Conservation (phyloP, 92 coral and sea anemone genomes). For the Siderastrea radians region DNA sequence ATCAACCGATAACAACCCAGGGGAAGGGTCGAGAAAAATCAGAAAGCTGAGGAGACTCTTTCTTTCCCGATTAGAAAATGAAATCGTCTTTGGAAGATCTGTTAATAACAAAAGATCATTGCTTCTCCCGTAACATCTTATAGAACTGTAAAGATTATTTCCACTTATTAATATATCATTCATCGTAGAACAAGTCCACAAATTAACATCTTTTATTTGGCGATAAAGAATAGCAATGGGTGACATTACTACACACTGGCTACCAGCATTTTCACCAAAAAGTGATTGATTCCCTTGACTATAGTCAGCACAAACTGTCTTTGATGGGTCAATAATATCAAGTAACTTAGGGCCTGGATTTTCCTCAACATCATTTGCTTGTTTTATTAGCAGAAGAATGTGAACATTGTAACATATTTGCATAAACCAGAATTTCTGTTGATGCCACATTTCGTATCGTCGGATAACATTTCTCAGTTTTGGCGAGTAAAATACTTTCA, state of each 20-base stretch:
- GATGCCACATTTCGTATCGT: slow-evolving; percentile 21
- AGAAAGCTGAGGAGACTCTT: too few relatives aligned
- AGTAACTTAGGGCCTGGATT: slow-evolving; percentile 16
- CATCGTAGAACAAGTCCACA: slow-evolving; percentile 4
- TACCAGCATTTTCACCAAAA: slow-evolving; percentile 46
- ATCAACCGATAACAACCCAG: too few relatives aligned
- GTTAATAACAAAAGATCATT: slow-evolving; percentile 10
- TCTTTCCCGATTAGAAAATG: too few relatives aligned
- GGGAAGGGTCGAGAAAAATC: too few relatives aligned
- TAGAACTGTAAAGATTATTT: slow-evolving; percentile 7
- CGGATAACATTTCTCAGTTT: slow-evolving; percentile 25
- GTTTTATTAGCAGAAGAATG: slow-evolving; percentile 11
- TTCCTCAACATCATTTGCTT: slow-evolving; percentile 17
- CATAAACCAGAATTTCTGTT: slow-evolving; percentile 29
- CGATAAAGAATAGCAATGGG: slow-evolving; percentile 26
- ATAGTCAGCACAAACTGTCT: slow-evolving; percentile 32
- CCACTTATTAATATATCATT: background rate
- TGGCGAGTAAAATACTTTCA: slow-evolving; percentile 35
- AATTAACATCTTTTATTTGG: slow-evolving; percentile 18
- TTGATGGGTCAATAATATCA: slow-evolving; percentile 14
- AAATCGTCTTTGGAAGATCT: background rate
- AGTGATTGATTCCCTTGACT: slow-evolving; percentile 28
- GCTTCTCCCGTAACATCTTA: background rate
- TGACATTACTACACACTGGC: slow-evolving; percentile 35
- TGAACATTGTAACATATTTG: slow-evolving; percentile 26